Evolutionary conservation across 2,797 vertebrate species (phyloP), one percentile per base, ranked within the genome.

Genomic region (Cyprinodon diabolis): DNA sequence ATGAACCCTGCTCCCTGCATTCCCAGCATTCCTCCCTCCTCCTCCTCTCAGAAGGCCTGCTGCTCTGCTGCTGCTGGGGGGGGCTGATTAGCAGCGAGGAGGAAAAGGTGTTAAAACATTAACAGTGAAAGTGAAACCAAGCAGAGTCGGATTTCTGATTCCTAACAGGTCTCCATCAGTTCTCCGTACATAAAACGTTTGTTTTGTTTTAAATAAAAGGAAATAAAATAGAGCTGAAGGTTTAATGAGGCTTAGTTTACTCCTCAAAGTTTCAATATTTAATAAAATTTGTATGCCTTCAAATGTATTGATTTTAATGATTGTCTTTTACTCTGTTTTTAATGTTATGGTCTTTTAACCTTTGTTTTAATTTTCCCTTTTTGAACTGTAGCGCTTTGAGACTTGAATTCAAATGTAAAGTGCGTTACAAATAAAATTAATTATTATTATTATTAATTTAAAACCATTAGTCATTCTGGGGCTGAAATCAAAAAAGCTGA

Each of bases 21-120:
- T 94, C 92, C 90, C 66, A 3, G 71, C 85, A 94, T 94, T 94
- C 90, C 88, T 90, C 30, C 4, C 56, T 86, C 90, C 90, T 90
- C 6, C 56, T 86, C 90, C 89, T 90, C 89, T 87, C 91, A 91
- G 89, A 90, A 74, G 72, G 76, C 87, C 77, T 84, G 71, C 66
- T 69, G 74, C 72, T 70, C 67, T 70, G 77, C 70, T 79, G 81
- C 80, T 58, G 54, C 68, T 49, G 51, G 48, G 23, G 67, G 66
- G 72, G 79, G 75, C 52, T 78, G 81, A 87, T 86, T 69, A 88
- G 69, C 67, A 43, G 66, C 77, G 71, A 88, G 30, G 70, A 81
- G 79, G 81, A 82, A 78, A 80, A 76, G 81, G 55, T 52, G 62
- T 30, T 75, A 75, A 79, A 83, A 57, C 71, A 75, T 74, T 43